Evolutionary conservation across 1,140 invertebrate species (phyloP).

Genomic region (Saxidomus purpurata): DNA sequence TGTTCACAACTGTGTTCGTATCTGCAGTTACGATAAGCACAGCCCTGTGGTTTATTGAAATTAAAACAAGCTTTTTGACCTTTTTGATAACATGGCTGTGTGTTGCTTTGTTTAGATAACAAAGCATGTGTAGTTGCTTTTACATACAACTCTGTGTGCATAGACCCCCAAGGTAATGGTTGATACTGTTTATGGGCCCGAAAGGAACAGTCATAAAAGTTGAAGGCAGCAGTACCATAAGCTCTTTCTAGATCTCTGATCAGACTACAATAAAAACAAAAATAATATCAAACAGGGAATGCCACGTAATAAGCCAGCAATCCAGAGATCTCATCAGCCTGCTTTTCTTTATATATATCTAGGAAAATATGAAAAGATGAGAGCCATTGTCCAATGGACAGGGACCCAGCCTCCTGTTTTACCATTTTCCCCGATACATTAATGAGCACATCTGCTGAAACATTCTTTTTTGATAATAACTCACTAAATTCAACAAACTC

Average conservation of each 20-base stretch:
- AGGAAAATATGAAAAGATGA: background rate
- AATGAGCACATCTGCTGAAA: background rate
- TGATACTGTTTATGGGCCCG: background rate
- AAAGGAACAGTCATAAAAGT: background rate
- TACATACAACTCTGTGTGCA: background rate
- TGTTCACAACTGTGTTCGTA: background rate
- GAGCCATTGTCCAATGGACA: background rate
- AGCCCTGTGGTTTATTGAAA: background rate
- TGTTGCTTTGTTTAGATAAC: background rate
- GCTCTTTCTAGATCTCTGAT: conserved; percentile 11
- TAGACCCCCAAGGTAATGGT: background rate
- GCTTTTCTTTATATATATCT: background rate
- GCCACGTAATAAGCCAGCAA: conserved; percentile 14
- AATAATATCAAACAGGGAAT: too few relatives aligned
- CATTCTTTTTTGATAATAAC: background rate
- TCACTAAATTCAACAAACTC: background rate
- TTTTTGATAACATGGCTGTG: background rate
- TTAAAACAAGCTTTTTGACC: background rate
- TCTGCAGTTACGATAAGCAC: background rate
- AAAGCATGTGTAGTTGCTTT: background rate
- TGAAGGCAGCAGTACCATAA: background rate
- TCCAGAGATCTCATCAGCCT: background rate
- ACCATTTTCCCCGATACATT: background rate
- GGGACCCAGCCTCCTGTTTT: background rate
- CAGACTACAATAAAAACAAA: background rate